Conservation (phyloP, 2,113 vertebrate genomes). For the Glaucidium brasilianum region DNA sequence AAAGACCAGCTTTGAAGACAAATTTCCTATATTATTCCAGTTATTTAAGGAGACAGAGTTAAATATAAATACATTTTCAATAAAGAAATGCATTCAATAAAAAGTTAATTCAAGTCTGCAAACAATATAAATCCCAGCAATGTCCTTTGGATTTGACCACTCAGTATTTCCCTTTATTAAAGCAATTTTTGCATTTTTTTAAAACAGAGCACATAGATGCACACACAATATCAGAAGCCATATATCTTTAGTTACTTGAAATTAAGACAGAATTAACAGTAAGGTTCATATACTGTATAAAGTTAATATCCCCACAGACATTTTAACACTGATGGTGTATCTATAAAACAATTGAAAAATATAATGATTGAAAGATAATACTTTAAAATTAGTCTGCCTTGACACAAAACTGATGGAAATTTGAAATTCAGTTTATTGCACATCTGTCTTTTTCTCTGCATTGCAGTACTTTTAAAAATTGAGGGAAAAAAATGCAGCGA, state of each 20-base stretch:
- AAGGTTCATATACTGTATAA: neutral
- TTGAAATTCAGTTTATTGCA: slow-evolving; percentile 50
- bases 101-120: neutral
- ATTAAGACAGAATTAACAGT: slow-evolving; percentile 11
- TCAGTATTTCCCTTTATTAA: neutral
- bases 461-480: slow-evolving; percentile 25
- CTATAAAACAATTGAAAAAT: slow-evolving; percentile 31
- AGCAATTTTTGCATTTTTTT: neutral
- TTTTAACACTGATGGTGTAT: slow-evolving; percentile 28
- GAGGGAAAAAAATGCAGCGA: neutral
- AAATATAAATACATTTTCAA: neutral
- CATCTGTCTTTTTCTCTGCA: neutral
- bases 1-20: neutral
- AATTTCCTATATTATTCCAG: neutral
- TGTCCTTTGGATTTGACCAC: neutral
- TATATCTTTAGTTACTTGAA: neutral
- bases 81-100: neutral
- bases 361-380: slow-evolving; percentile 42
- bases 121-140: neutral
- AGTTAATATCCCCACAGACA: slow-evolving; percentile 30
- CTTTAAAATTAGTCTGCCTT: slow-evolving; percentile 45
- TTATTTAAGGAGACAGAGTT: neutral
- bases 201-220: neutral
- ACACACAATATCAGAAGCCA: neutral
- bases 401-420: slow-evolving; percentile 41